phyloP scores from a whole-genome alignment of 2,888 invertebrate species.

The Teleogryllus oceanicus region DNA sequence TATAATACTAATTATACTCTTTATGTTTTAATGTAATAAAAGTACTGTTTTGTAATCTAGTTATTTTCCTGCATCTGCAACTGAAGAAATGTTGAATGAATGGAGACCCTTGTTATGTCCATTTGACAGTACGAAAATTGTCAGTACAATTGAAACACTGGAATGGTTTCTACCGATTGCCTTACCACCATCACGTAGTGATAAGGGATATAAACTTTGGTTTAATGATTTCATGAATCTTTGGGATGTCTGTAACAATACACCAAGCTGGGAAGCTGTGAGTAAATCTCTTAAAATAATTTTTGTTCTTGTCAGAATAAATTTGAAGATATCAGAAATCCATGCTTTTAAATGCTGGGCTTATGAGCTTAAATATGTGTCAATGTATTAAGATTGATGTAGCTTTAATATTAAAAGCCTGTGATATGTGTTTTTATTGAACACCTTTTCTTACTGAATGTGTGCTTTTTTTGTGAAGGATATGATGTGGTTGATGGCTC shows the following conservation, averaged over 20 bases:
- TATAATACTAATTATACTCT: not conserved
- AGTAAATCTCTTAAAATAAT: constrained; percentile 37
- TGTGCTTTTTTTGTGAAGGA: constrained; percentile 52
- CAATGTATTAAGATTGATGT: not conserved
- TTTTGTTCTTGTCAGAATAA: no score
- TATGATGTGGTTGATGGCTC: constrained; percentile 69
- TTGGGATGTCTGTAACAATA: constrained; percentile 76
- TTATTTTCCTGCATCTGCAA: constrained; percentile 69
- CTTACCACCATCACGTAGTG: constrained; percentile 59
- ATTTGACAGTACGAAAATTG: constrained; percentile 56
- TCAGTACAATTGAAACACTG: constrained; percentile 57
- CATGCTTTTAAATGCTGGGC: no score
- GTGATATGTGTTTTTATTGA: not conserved
- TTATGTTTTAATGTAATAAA: constrained; percentile 3
- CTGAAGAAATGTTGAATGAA: constrained; percentile 81
- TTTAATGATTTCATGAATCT: constrained; percentile 72
- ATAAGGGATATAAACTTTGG: constrained; percentile 72
- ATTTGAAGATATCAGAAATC: no score
- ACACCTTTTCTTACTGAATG: constrained; percentile 26
- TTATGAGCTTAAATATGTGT: not conserved
- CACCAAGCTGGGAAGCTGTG: constrained; percentile 64
- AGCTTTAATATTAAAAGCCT: not conserved
- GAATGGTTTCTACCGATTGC: constrained; percentile 74
- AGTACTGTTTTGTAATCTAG: constrained; percentile 45
- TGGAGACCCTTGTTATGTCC: constrained; percentile 74